phyloP scores from a whole-genome alignment of 2,888 invertebrate species.

The Brenthis ino region DNA sequence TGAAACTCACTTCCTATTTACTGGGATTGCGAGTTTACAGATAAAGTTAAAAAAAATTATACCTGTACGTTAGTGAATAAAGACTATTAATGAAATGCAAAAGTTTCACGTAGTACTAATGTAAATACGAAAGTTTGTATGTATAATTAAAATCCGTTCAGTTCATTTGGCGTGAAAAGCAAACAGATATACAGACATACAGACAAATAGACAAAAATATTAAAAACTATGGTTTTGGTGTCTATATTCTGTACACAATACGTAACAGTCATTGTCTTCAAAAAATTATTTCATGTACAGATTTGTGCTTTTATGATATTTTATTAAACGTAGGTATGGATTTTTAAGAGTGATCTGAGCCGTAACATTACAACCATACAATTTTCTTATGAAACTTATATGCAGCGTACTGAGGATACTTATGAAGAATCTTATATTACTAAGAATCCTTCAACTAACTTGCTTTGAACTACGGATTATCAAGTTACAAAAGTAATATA shows the following conservation, averaged over 20 bases:
- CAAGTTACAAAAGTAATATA: not conserved
- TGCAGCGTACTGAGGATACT: slow-evolving; percentile 2
- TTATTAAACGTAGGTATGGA: not conserved
- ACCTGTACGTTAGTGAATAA: not conserved
- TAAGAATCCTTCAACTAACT: not conserved
- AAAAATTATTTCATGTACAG: too few relatives aligned
- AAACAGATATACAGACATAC: too few relatives aligned
- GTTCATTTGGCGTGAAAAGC: too few relatives aligned
- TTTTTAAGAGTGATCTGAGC: not conserved
- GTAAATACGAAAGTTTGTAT: too few relatives aligned
- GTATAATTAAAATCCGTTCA: too few relatives aligned
- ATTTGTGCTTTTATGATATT: too few relatives aligned
- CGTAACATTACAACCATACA: not conserved
- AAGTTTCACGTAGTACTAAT: too few relatives aligned
- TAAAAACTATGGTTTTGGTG: too few relatives aligned
- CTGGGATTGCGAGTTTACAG: not conserved
- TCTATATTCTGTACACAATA: too few relatives aligned
- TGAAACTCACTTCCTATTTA: slow-evolving; percentile 2
- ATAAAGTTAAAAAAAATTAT: not conserved
- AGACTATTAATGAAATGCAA: too few relatives aligned
- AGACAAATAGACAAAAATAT: too few relatives aligned
- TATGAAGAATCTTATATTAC: slow-evolving; percentile 13
- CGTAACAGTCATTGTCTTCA: too few relatives aligned
- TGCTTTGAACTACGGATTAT: not conserved
- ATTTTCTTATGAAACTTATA: slow-evolving; percentile 3